Evolutionary conservation across 2,113 vertebrate species (phyloP), one percentile per base, ranked within the genome.

Genomic region (Amphilophus citrinellus): DNA sequence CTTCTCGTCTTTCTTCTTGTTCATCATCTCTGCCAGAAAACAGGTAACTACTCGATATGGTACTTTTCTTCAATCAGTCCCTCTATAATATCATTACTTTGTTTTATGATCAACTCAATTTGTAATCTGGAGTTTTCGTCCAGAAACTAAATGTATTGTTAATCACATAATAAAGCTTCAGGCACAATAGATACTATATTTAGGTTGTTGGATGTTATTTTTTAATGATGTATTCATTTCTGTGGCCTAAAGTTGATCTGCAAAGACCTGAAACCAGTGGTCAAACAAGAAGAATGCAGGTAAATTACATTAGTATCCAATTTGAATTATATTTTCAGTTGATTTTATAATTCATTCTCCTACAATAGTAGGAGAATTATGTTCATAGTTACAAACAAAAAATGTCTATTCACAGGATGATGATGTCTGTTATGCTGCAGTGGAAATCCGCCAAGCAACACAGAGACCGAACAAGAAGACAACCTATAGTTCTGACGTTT

Each of bases 1-100:
- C 39, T 92, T 57, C n/a, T 93, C 39, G 81, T 82, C 2, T 66
- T 77, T 2, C 6, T 79, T 76, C 11, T 86, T 24, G 42, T 90
- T 79, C 85, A 84, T 60, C 8, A 15, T 7, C 4, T 77, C 77
- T 90, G 77, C 42, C 15, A 8, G 1, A 89, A 83, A 86, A 60
- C 58, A 85, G 91, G 91, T 93, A 77, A 10, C 7, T 77, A 20
- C 6, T 22, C 27, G 14, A 53, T 50, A 37, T 61, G 3, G 57
- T 71, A 7, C 13, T 24, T 66, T 42, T 42, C 13, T 32, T 57
- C 1, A 63, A 6, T 66, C n/a, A 66, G 10, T 68, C 42, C 22
- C 47, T 2, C 42, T 65, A 65, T 66, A n/a, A 44, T 66, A 27
- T 15, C 17, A 47, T 47, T 4, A 68, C 3, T 18, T 27, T 17